Evolutionary conservation across 2,888 invertebrate species (phyloP).

Genomic region (Antitype chi): DNA sequence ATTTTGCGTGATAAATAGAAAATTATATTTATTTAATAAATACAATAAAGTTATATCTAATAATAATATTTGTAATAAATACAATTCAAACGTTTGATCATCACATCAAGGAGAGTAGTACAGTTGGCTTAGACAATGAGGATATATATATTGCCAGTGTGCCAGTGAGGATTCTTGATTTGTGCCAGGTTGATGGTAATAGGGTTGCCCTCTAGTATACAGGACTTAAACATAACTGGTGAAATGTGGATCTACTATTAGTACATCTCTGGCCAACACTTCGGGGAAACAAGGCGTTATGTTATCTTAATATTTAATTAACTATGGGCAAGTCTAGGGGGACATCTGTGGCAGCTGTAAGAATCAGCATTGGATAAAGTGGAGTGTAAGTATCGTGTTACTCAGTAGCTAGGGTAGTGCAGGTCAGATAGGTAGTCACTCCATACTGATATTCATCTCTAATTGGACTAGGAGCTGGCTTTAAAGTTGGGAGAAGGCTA

Average conservation of each 20-base stretch:
- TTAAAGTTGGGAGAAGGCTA: not conserved
- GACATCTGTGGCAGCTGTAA: not conserved
- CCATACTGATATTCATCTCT: not conserved
- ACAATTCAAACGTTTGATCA: not conserved
- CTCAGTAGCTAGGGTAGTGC: not conserved
- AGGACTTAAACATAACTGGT: no score
- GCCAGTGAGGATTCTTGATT: not conserved
- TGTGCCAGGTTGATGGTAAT: no score
- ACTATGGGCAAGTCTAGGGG: not conserved
- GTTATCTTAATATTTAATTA: not conserved
- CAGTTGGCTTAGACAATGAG: not conserved
- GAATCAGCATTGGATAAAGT: not conserved
- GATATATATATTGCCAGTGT: no score
- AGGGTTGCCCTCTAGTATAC: no score
- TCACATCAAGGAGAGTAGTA: not conserved
- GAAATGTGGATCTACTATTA: no score
- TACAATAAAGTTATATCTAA: not conserved
- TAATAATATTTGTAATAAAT: not conserved
- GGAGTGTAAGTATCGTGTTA: not conserved
- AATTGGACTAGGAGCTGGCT: not conserved
- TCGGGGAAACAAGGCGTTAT: no score
- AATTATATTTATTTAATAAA: not conserved
- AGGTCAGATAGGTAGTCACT: not conserved
- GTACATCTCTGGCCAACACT: no score
- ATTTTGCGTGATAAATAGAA: not conserved